Evolutionary conservation across 2,113 vertebrate genomes (phyloP).

Genomic region (Rhinoderma darwinii): DNA sequence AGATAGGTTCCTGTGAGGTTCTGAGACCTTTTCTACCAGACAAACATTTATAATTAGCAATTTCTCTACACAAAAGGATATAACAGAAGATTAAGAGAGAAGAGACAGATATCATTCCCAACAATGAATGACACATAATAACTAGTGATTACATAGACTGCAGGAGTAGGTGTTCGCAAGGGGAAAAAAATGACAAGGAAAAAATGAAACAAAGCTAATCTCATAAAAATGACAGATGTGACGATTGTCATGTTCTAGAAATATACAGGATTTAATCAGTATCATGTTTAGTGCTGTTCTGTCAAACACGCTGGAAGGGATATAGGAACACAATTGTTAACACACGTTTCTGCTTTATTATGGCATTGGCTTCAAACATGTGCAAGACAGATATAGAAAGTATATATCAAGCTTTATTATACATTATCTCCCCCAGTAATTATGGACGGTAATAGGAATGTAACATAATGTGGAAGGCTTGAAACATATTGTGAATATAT

Average conservation of each 20-base stretch:
- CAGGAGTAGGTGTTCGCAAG: slow-evolving; percentile 5
- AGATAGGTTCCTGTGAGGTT: neutral
- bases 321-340: slow-evolving; percentile 13
- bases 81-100: slow-evolving; percentile 41
- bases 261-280: slow-evolving; percentile 35
- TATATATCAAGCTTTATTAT: neutral
- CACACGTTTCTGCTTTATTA: slow-evolving; percentile 10
- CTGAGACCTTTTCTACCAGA: neutral
- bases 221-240: slow-evolving; percentile 46
- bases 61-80: slow-evolving; percentile 37
- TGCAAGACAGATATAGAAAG: neutral
- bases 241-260: slow-evolving; percentile 14
- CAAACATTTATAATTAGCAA: slow-evolving; percentile 39
- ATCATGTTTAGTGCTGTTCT: slow-evolving; percentile 28
- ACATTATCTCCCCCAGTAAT: neutral
- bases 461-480: neutral
- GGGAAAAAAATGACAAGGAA: slow-evolving; percentile 26
- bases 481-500: neutral
- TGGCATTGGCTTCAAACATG: neutral
- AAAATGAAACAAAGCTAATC: slow-evolving; percentile 41
- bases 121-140: slow-evolving; percentile 47
- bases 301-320: slow-evolving; percentile 36
- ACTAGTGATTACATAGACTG: slow-evolving; percentile 52
- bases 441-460: neutral
- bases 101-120: slow-evolving; percentile 47